Evolutionary conservation across 2,888 invertebrate genomes (phyloP), one percentile per base, ranked within the genome.

Genomic region (Electrophaes corylata): DNA sequence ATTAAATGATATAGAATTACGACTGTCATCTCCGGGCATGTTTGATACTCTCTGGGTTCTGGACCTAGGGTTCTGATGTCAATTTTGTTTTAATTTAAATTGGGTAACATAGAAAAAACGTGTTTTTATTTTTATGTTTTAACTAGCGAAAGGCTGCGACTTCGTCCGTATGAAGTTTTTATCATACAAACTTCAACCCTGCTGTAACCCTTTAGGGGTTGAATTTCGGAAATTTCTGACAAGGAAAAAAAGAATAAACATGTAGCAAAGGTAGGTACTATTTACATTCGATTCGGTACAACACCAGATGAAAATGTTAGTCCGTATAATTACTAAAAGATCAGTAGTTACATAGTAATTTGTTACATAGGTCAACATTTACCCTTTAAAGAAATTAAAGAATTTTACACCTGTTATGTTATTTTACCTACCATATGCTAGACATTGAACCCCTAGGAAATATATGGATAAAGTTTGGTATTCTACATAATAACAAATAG

Each of bases 331-430:
- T 20, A 47, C 35, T 41, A 56, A 50, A 52, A 57, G 37, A 40
- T 50, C 31, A 29, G n/a, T 20, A 19, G 19, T 11, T 19, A 18
- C 10, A 54, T n/a, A 31, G 41, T 60, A 55, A 51, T 48, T 51
- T 51, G 37, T 55, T 51, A 51, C 45, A 64, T 58, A 64, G 57
- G 64, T 63, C 56, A 62, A 58, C 54, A 52, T 49, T 54, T 65
- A 61, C 62, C 62, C 63, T 67, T 66, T 63, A 41, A 10, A 45
- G 18, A 41, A 18, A 57, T 48, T 52, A 65, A 37, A 60, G 51
- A 62, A 57, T 26, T 45, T 35, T 18, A 29, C 60, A 64, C 59
- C 62, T 65, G 57, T 53, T n/a, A 39, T 46, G 8, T 16, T 37
- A 10, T 16, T 23, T 14, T 26, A 19, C 11, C 0, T 10, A 49